Base-by-base conservation (phyloP, 2,113 vertebrate genomes). In the Gyps fulvus region DNA sequence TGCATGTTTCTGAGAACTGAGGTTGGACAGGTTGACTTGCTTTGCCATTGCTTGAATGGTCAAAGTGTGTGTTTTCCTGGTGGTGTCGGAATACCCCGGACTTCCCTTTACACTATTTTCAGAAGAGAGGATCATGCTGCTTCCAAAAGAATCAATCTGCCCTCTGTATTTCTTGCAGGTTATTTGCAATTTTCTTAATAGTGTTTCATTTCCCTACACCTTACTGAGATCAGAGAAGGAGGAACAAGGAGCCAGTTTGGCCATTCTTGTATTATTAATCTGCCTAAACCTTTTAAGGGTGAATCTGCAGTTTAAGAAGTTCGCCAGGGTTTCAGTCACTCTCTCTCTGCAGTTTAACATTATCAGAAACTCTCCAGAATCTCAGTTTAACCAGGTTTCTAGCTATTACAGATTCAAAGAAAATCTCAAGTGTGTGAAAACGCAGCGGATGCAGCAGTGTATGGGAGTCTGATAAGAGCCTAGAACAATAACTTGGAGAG, bases 401-500 rank as follows among this genome's bases (percentile, higher is more conserved):
- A 94, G 66, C 84, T 55, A 19, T 90, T 70, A 27, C 14, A 32
- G 79, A 21, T 38, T 26, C 40, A 42, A 83, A 71, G 79, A 6
- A 52, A 70, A 43, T 19, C 87, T 94, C 74, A 70, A 36, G 83
- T 57, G 72, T 50, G 80, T 73, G 89, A n/a, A 19, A 22, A 82
- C 2, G 25, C 70, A 4, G 61, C 0, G 18, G 70, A 26, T 34
- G 78, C 78, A 25, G 42, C 1, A 0, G 63, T 42, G 27, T 31
- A 73, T 20, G 3, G 52, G 71, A 83, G 59, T 4, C 83, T 92
- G 92, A n/a, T 73, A n/a, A 94, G 83, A 92, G 76, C 92, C 90
- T 84, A 22, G 83, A 97, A 97, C 90, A 95, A 67, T 90, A 87
- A 95, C 80, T 52, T 63, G 89, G 63, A 84, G 92, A 96, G 93